Conservation (phyloP, 2,113 vertebrate genomes). For the Notothenia rossii region DNA sequence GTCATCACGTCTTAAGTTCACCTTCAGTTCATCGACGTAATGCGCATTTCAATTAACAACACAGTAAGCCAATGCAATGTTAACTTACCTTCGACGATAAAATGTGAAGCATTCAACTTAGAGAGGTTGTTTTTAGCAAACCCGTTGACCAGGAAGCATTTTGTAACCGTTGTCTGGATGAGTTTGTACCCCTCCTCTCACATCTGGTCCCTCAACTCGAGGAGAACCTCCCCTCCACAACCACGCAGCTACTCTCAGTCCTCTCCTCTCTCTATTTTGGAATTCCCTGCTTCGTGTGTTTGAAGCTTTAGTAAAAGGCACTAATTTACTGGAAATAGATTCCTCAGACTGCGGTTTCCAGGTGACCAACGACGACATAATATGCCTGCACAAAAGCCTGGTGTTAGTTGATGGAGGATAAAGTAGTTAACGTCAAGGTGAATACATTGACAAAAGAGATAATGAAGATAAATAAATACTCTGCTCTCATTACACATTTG, state of each 20-base stretch:
- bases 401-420: neutral
- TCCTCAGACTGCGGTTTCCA: neutral
- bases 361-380: neutral
- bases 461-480: neutral
- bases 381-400: neutral
- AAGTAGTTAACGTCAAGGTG: neutral
- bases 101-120: neutral
- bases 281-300: conserved; percentile 28
- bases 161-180: conserved; percentile 37
- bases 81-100: conserved; percentile 55
- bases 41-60: conserved; percentile 1
- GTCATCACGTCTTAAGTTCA: conserved; percentile 71
- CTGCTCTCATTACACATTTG: neutral
- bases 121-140: conserved; percentile 36
- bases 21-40: conserved; percentile 34
- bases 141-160: conserved; percentile 50
- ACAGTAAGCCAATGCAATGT: neutral
- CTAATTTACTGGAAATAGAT: neutral
- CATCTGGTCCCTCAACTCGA: conserved; percentile 60
- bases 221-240: conserved; percentile 68
- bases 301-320: conserved; percentile 5
- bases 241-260: conserved; percentile 27
- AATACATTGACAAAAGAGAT: neutral
- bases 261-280: conserved; percentile 15
- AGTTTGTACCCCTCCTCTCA: conserved; percentile 59